Evolutionary conservation across 2,888 invertebrate species (phyloP).

Genomic region (Fragum sueziense): DNA sequence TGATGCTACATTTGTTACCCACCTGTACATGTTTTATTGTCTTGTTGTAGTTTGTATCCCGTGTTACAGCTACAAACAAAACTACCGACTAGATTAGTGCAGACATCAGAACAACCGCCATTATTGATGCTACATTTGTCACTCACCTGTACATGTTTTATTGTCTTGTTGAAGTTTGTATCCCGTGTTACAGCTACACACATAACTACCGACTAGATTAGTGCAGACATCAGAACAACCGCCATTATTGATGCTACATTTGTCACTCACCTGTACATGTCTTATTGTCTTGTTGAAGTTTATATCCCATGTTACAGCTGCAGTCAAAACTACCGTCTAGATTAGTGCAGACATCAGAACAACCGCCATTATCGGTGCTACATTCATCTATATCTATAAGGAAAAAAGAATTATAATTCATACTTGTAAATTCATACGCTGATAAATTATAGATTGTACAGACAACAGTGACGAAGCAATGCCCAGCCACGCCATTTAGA

Average conservation of each 20-base stretch:
- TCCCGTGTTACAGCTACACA: conserved; percentile 13
- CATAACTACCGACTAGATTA: conserved; percentile 30
- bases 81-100: conserved; percentile 22
- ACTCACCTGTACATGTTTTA: conserved; percentile 1
- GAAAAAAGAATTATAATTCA: neutral
- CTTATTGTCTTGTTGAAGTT: no score
- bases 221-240: conserved; percentile 26
- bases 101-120: conserved; percentile 21
- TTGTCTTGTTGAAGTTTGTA: neutral
- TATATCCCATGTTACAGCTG: no score
- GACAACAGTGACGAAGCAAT: neutral
- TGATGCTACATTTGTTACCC: neutral
- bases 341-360: conserved; percentile 46
- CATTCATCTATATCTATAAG: conserved; percentile 34
- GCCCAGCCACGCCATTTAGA: neutral
- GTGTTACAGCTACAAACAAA: conserved; percentile 26
- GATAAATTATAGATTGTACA: neutral
- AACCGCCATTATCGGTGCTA: conserved; percentile 31
- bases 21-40: conserved; percentile 24
- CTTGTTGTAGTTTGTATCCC: conserved; percentile 23
- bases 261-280: no score
- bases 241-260: conserved; percentile 3
- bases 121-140: conserved; percentile 21
- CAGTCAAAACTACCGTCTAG: conserved; percentile 38
- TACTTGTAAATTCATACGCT: neutral